Base-by-base conservation (phyloP, 2,888 invertebrate species). In the Chymomyza procnemis region DNA sequence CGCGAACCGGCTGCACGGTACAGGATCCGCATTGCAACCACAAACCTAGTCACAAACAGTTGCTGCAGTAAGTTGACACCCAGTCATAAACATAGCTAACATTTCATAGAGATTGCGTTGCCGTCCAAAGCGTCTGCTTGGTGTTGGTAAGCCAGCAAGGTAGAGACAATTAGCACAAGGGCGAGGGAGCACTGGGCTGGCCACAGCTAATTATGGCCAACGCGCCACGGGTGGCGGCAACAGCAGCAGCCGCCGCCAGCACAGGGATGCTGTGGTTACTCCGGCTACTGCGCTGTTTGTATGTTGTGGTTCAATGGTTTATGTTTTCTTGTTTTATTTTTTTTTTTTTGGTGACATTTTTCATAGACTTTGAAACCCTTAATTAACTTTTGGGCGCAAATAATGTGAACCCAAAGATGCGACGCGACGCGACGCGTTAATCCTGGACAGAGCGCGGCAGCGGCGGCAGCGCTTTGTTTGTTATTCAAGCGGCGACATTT, bases 341-440 rank as follows among this genome's bases (percentile, higher is more conserved):
- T 46, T 62, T 47, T 67, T 59, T 64, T 67, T 21, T 34, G 69
- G 72, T 79, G 80, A 79, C 84, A 80, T 77, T 78, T 80, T 72
- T 62, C 73, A 75, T 81, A 66, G 80, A 78, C 78, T 79, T 80
- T 73, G 86, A 87, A 87, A 87, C 80, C 88, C 86, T 80, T 81
- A 81, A 81, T 81, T 81, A 81, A 81, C 81, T 87, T 80, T 85
- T 67, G 66, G 66, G 55, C 60, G 52, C 67, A 69, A 77, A 77
- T 75, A 68, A 78, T 74, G 67, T 57, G 5, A 14, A 19, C 54
- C 6, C 50, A 8, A 22, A 21, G 19, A 54, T 55, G 56, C 47
- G 19, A 46, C 47, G 19, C 22, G 41, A 56, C 16, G 62, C 47
- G 21, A 14, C 30, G 58, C 59, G 66, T 66, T 71, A 71, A 50